Conservation (phyloP, 2,888 invertebrate genomes). For the Stenodema calcarata region DNA sequence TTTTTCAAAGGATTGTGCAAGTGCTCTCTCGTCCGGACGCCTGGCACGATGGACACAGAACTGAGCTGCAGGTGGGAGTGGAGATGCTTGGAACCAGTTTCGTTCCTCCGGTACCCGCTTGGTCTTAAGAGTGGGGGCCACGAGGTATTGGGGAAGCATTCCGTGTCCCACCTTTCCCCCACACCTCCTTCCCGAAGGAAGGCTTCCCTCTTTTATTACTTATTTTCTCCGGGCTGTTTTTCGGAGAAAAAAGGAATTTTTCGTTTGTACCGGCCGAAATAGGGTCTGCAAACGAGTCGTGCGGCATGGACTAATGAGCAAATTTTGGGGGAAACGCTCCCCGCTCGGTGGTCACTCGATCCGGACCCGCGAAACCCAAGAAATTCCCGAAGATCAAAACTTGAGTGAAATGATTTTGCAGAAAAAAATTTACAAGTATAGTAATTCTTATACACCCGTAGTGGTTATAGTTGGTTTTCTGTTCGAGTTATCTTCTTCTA, state of each 20-base stretch:
- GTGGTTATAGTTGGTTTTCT: no score
- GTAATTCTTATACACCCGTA: no score
- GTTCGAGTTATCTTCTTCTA: no score
- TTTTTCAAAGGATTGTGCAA: constrained; percentile 15
- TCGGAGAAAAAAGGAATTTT: constrained; percentile 18
- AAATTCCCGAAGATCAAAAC: no score
- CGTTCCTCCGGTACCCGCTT: background rate
- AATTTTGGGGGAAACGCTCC: no score
- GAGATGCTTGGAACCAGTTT: constrained; percentile 48
- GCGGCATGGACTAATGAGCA: no score
- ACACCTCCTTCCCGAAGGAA: constrained; percentile 19
- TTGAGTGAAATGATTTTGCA: no score
- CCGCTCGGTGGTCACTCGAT: no score
- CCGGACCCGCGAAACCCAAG: no score
- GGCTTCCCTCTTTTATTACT: constrained; percentile 35
- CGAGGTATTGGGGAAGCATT: constrained; percentile 45
- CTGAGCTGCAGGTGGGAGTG: constrained; percentile 49
- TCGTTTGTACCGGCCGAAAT: background rate
- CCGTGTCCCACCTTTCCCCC: constrained; percentile 45
- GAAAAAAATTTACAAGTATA: no score
- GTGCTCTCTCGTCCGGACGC: constrained; percentile 12
- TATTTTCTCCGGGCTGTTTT: constrained; percentile 29
- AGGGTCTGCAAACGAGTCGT: no score
- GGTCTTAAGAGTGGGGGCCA: constrained; percentile 5
- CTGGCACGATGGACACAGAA: constrained; percentile 37